Evolutionary conservation across 2,888 invertebrate species (phyloP), one percentile per base, ranked within the genome.

Genomic region (Ganaspis brasiliensis): DNA sequence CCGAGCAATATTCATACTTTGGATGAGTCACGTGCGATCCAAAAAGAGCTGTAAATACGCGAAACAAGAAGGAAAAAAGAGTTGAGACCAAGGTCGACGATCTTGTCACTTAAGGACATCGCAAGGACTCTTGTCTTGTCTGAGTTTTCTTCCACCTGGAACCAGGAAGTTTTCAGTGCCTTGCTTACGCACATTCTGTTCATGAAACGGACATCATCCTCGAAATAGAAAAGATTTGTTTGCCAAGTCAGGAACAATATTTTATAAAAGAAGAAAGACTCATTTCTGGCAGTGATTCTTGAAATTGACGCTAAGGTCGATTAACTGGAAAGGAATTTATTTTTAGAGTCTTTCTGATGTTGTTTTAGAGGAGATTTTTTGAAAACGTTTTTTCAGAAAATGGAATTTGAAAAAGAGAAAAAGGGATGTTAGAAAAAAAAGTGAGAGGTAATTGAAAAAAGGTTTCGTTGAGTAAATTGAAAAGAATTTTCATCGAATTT

Each of bases 1-100:
- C 40, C 63, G 79, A 78, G 55, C 70, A 78, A 19, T 26, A 37
- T 57, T 56, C 26, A 73, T 45, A 12, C 56, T 52, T 37, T 74
- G 49, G 72, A 37, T 75, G 81, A 81, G 78, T 84, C 79, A 82
- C 73, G 80, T 59, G 67, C 52, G 61, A 40, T 8, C 37, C 75
- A 75, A 81, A n/a, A 74, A 81, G 74, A 79, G 63, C 80, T 75
- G 79, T 79, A 80, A 81, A 75, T 63, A 45, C 14, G 73, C 78
- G 79, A 80, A 81, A 76, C 19, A 40, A 10, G 75, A 79, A 78
- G 79, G 78, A 81, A 81, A 82, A 76, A 83, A 82, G 79, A 85
- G 81, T 85, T 84, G 83, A 86, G 86, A 84, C 83, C 85, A 89
- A 87, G 84, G 86, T 84, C 81, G 83, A 82, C 81, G 84, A 86